Evolutionary conservation across 2,113 vertebrate genomes (phyloP), one percentile per base, ranked within the genome.

Genomic region (Myocastor coypus): DNA sequence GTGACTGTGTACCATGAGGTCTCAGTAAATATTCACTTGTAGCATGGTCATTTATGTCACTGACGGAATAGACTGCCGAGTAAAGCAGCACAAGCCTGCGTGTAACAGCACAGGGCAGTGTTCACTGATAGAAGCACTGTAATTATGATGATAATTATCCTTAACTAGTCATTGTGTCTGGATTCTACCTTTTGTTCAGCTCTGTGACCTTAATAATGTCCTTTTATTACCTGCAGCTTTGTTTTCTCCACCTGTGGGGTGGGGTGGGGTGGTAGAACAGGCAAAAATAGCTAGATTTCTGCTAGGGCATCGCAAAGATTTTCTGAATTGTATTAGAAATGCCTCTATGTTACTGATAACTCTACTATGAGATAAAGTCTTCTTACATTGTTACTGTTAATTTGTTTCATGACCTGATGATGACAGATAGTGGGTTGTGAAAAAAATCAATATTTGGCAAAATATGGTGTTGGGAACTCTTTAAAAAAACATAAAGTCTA

Each of bases 381-480:
- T 71, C 37, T 7, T 64, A n/a, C 4, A 59, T 55, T 77, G 87
- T 89, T 77, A 69, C 32, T 90, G 3, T 19, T 52, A 42, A 32
- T 86, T 83, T 55, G 69, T 80, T 81, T 92, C 2, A 11, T 86
- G 82, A 95, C 55, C 73, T 30, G 5, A 91, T 92, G 66, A 73
- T 57, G 24, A 11, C 61, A 77, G 17, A n/a, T 42, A 55, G 17
- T 71, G 77, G 40, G 9, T 52, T 83, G 82, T 77, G 26, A 81
- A 89, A 96, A 94, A 63, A 91, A 32, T 50, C 32, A 19, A 17
- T 94, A 61, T 86, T 92, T 92, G 52, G 32, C 61, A 59, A 89
- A 94, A 64, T 40, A 26, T 2, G 63, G 13, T 78, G 22, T 52
- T 73, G 11, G 26, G 64, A 73, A 78, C 9, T 80, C 13, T 63